Percentiles rank a stretch among this genome's conserved stretches.
Evolutionary conservation across 2,888 invertebrate species (phyloP).

Genomic region (Temnothorax rugatulus): DNA sequence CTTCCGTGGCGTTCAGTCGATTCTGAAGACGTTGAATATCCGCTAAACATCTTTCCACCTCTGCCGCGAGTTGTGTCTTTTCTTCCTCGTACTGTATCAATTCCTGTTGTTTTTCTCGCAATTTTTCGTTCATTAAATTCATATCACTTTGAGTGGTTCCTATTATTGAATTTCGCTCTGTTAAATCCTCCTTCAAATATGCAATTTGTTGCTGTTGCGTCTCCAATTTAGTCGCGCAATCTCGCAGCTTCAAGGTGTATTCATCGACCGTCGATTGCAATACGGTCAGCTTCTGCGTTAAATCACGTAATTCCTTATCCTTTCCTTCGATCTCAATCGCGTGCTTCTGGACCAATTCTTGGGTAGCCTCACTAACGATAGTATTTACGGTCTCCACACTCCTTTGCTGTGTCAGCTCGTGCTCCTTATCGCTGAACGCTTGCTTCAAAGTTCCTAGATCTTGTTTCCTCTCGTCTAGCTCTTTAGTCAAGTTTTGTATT

Average conservation of each 20-base stretch:
- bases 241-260: slow-evolving; percentile 56
- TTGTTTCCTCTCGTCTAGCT: slow-evolving; percentile 74
- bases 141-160: slow-evolving; percentile 39
- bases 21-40: slow-evolving; percentile 54
- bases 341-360: slow-evolving; percentile 70
- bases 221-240: slow-evolving; percentile 56
- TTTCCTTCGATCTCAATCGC: slow-evolving; percentile 67
- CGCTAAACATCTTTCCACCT: not conserved
- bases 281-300: slow-evolving; percentile 56
- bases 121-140: slow-evolving; percentile 25
- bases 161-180: slow-evolving; percentile 59
- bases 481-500: slow-evolving; percentile 80
- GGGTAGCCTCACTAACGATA: slow-evolving; percentile 67
- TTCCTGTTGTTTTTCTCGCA: slow-evolving; percentile 48
- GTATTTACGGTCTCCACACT: slow-evolving; percentile 62
- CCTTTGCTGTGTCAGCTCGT: slow-evolving; percentile 64
- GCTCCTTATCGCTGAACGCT: slow-evolving; percentile 61
- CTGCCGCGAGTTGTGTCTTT: not conserved
- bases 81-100: slow-evolving; percentile 37
- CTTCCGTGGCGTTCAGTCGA: slow-evolving; percentile 40
- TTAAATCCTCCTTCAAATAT: slow-evolving; percentile 51
- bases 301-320: slow-evolving; percentile 64
- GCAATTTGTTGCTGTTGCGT: slow-evolving; percentile 64
- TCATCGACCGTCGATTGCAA: slow-evolving; percentile 61
- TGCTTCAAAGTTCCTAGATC: slow-evolving; percentile 73